These are phyloP conservation scores for Drosophila leontia DNA, from an alignment of 1,140 invertebrate genomes.

Conservation along the genomic window DNA sequence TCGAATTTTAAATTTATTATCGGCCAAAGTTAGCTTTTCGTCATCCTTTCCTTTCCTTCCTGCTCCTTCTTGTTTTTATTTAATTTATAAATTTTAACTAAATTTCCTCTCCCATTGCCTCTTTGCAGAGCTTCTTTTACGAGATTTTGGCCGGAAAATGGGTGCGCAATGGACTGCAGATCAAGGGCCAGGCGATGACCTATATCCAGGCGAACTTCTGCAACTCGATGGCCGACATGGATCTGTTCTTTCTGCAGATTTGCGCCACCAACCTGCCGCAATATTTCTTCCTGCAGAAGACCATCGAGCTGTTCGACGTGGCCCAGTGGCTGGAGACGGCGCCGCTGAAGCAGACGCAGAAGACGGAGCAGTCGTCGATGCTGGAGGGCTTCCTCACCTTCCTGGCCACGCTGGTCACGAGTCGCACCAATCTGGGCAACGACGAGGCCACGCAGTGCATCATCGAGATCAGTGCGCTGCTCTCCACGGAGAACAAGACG, in stretches of 20 bases:
- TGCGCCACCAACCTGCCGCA: constrained; percentile 95
- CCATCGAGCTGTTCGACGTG: constrained; percentile 95
- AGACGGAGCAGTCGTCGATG: constrained; percentile 94
- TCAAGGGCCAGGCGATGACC: constrained; percentile 99
- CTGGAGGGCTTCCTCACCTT: constrained; percentile 96
- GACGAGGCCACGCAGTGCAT: constrained; percentile 90
- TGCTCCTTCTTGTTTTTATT: background rate
- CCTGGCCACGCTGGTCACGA: constrained; percentile 94
- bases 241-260: constrained; percentile 96
- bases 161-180: constrained; percentile 98
- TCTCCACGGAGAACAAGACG: constrained; percentile 97
- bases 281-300: constrained; percentile 93
- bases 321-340: constrained; percentile 94
- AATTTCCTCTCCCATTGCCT: background rate
- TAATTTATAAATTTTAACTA: background rate
- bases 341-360: constrained; percentile 88
- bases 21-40: too few species aligned
- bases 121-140: constrained; percentile 94
- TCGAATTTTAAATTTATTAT: too few species aligned
- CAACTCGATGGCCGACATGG: constrained; percentile 98
- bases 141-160: constrained; percentile 97
- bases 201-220: constrained; percentile 99
- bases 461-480: constrained; percentile 95
- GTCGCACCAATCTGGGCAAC: constrained; percentile 95
- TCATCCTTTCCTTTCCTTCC: too few species aligned